Evolutionary conservation across 2,113 vertebrate species (phyloP), one percentile per base, ranked within the genome.

Genomic region (Alaudala cheleensis): DNA sequence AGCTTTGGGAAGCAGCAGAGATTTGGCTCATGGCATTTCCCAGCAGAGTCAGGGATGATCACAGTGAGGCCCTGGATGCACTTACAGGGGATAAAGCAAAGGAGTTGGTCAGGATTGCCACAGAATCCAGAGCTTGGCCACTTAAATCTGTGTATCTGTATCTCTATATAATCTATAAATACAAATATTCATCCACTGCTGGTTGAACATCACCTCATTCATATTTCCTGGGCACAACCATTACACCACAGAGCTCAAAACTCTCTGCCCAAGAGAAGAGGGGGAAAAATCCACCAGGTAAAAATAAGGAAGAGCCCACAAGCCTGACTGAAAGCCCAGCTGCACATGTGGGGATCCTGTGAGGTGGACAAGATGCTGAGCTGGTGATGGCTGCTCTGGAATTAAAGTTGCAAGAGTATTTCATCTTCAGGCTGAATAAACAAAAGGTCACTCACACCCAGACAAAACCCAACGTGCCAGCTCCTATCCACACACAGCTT

Each of bases 251-350:
- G 81, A 64, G 61, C 65, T 86, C 86, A 40, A 40, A 4, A 23
- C 10, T 22, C 45, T 51, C 39, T 44, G 79, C 45, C 37, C 33
- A 73, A 42, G 49, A 70, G 54, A 73, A 26, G 26, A 86, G 16
- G 13, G 13, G 26, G 7, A 10, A 7, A 34, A 39, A 57, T 5
- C 66, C 9, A 29, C 54, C 62, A 77, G 85, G 71, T 69, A 50
- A 95, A 92, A 93, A 80, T 28, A 84, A 91, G 33, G 42, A 89
- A 14, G 29, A 89, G 81, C 51, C 45, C 53, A 44, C 0, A 1
- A 81, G 73, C 39, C 44, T 23, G 79, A 37, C 42, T 80, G 90
- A 61, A 86, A 93, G 51, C 42, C 67, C 90, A 88, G 71, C 81
- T 77, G 45, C 85, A 61, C 37, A 19, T 0, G 1, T 3, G 56